Evolutionary conservation across 2,888 invertebrate genomes (phyloP).

Genomic region (Philereme vetulata): DNA sequence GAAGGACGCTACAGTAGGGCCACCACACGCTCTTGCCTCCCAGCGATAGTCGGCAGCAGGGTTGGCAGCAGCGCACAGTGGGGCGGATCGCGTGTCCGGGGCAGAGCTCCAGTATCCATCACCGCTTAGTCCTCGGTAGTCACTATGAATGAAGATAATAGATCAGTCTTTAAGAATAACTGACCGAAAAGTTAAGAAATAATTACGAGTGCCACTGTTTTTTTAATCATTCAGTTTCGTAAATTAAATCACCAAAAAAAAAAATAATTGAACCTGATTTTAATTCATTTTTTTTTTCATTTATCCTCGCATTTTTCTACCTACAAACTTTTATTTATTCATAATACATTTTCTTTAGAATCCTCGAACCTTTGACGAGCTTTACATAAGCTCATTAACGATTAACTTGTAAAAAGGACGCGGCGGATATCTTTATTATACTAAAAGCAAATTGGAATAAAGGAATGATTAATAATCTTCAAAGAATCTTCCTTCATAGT

Average conservation of each 20-base stretch:
- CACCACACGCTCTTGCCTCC: constrained; percentile 90
- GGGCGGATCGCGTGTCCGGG: constrained; percentile 81
- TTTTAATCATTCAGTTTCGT: too few species aligned
- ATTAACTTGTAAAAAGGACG: background rate
- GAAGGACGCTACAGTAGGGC: constrained; percentile 90
- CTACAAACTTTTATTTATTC: too few species aligned
- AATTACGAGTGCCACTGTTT: too few species aligned
- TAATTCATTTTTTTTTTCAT: too few species aligned
- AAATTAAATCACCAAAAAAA: too few species aligned
- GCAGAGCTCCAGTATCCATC: constrained; percentile 91
- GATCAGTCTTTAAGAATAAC: background rate
- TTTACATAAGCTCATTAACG: background rate
- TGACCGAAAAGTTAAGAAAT: too few species aligned
- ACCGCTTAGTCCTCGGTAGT: constrained; percentile 84
- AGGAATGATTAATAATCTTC: constrained; percentile 22
- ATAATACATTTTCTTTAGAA: too few species aligned
- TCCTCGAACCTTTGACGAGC: background rate
- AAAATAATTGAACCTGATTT: too few species aligned
- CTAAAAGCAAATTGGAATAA: background rate
- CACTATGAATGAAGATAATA: constrained; percentile 58
- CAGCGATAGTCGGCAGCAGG: constrained; percentile 91
- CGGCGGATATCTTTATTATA: background rate
- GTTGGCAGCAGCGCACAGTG: constrained; percentile 90
- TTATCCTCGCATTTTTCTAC: too few species aligned
- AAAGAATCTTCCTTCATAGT: constrained; percentile 20